These are phyloP conservation scores for Bergia sp. DNA, from an alignment of 92 coral and sea anemone species.

Conservation along the genomic window DNA sequence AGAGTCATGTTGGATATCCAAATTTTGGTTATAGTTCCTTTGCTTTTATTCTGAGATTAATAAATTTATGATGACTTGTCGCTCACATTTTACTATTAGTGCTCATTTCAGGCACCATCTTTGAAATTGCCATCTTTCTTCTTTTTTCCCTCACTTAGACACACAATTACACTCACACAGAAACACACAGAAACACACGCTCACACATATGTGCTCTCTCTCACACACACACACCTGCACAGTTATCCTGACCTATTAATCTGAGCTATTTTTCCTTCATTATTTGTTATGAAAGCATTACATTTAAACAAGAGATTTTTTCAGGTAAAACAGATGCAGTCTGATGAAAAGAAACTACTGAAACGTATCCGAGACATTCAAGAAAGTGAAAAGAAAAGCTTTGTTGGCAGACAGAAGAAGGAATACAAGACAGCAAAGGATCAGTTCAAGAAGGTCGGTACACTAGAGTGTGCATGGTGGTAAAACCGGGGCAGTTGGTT, in stretches of 20 bases:
- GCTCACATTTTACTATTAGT: too few species aligned
- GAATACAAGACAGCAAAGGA: conserved; percentile 91
- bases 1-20: background rate
- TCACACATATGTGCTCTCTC: too few species aligned
- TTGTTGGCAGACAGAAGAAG: conserved; percentile 80
- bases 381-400: conserved; percentile 83
- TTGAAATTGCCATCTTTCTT: too few species aligned
- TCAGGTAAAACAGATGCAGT: conserved; percentile 74
- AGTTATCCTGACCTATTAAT: background rate
- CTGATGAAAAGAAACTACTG: conserved; percentile 85
- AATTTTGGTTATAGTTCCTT: background rate
- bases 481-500: background rate
- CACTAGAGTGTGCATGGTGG: background rate
- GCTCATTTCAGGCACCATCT: too few species aligned
- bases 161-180: too few species aligned
- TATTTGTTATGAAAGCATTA: background rate
- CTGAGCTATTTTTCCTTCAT: background rate
- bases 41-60: background rate
- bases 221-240: too few species aligned
- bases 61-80: too few species aligned
- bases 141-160: too few species aligned
- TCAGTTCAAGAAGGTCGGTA: conserved; percentile 17
- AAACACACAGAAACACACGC: background rate
- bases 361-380: conserved; percentile 90
- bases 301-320: background rate